These are phyloP conservation scores for Nemotelus pantherinus DNA, from an alignment of 2,888 invertebrate species.

Conservation along the genomic window DNA sequence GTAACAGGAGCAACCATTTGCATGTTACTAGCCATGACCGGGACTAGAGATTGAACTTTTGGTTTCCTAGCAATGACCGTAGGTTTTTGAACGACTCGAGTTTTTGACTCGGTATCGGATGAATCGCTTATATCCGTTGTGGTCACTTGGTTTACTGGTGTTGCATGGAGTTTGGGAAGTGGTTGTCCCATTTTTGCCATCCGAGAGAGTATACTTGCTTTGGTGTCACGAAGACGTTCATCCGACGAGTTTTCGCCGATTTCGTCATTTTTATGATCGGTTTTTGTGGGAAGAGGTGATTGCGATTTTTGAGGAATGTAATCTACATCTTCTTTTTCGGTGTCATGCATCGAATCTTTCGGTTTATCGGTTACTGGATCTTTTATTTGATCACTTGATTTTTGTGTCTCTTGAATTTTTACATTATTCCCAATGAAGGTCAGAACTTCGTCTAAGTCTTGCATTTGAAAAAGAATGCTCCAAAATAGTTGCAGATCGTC, in stretches of 20 bases:
- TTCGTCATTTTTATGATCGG: background rate
- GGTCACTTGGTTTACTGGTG: slow-evolving; percentile 46
- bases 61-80: slow-evolving; percentile 51
- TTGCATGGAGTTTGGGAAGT: slow-evolving; percentile 61
- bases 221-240: slow-evolving; percentile 53
- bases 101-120: slow-evolving; percentile 63
- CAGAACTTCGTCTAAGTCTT: slow-evolving; percentile 59
- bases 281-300: background rate
- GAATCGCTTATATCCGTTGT: slow-evolving; percentile 64
- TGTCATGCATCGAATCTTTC: background rate
- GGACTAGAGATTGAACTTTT: slow-evolving; percentile 51
- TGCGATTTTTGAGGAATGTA: background rate
- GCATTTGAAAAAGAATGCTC: slow-evolving; percentile 67
- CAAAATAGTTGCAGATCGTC: slow-evolving; percentile 68
- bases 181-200: slow-evolving; percentile 69
- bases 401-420: background rate
- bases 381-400: background rate
- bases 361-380: background rate
- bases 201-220: slow-evolving; percentile 67
- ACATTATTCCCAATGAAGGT: slow-evolving; percentile 53
- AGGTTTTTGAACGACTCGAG: slow-evolving; percentile 50
- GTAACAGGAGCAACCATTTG: slow-evolving; percentile 38
- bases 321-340: slow-evolving; percentile 5
- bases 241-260: slow-evolving; percentile 37
- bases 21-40: slow-evolving; percentile 48